Base-by-base conservation (phyloP, 2,888 invertebrate genomes). In the Epinotia ramella region DNA sequence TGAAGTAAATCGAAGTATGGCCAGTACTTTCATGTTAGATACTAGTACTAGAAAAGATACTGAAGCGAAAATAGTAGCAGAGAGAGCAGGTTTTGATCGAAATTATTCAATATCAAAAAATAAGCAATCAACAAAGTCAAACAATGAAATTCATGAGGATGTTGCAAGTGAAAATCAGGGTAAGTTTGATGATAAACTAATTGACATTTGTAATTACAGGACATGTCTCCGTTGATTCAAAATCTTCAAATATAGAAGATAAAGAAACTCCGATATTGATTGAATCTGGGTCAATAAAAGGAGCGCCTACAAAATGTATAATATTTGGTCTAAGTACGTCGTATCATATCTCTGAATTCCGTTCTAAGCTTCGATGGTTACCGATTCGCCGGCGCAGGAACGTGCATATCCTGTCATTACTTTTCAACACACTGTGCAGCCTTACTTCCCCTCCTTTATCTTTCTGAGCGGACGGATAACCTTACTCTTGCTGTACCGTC, bases 11-110 rank as follows among this genome's bases (percentile, higher is more conserved):
- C 44, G 24, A 33, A 69, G 44, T 20, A 64, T 59, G 69, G 56
- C 57, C 2, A 74, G 73, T 16, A 74, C 73, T 20, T 59, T 74
- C 28, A 57, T 68, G 3, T 13, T 28, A n/a, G 13, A 68, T 33
- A 16, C 16, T 13, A 56, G 57, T 9, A 0, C 20, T 56, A 18
- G 44, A 13, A n/a, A 16, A 57, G 18, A 20, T n/a, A 24, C 7
- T 16, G 60, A 53, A 53, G 13, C 2, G 7, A 53, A 56, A 1
- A 1, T 18, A 40, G 5, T 7, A 18, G 5, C 24, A 46, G 33
- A 33, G 2, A 24, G 24, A 24, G 9, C 24, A n/a, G 67, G 20
- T 7, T 62, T 16, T 59, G 13, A 62, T 66, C n/a, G 28, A 56
- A 33, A 33, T 18, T 18, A 9, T 53, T 33, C 66, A 66, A 18